Evolutionary conservation across 2,888 invertebrate species (phyloP), one percentile per base, ranked within the genome.

Genomic region (Mythimna ferrago): DNA sequence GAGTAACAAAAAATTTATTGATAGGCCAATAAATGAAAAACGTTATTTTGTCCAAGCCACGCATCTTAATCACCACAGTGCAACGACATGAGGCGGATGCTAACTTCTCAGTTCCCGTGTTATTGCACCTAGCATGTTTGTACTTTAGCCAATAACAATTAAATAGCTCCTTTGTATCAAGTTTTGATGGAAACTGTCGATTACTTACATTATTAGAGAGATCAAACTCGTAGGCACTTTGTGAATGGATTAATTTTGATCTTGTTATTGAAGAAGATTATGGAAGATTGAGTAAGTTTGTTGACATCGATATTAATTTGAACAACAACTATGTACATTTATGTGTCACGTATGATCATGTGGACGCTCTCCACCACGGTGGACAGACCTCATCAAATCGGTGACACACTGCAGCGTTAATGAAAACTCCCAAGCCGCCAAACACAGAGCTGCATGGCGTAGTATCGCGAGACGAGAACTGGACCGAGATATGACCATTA

Each of bases 81-180:
- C 80, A 84, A 48, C 56, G 70, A 81, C 78, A 78, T 64, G 79
- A 84, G 71, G 76, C 56, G 73, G 81, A 76, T 80, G 82, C 80
- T 76, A 87, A 88, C 82, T 86, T 76, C 86, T 51, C 67, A 71
- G 79, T 48, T 84, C 74, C 67, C 76, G 60, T 81, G 87, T 86
- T 89, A 90, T 91, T 89, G 86, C 89, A 86, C 78, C 76, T 82
- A 80, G 68, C 73, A 73, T 78, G 80, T 80, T 81, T 83, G 81
- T 83, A 68, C 73, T 81, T 74, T 32, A 66, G 57, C 76, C 67
- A 71, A 81, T 85, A 81, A 79, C 77, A 81, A 81, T 84, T 85
- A 83, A 70, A 82, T 77, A 66, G 73, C 60, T 82, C 80, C 84
- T 86, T 84, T 85, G 84, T 78, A 71, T 57, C 26, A 84, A 86